Conservation (phyloP, 2,888 invertebrate genomes). For the Acrobasis consociella region DNA sequence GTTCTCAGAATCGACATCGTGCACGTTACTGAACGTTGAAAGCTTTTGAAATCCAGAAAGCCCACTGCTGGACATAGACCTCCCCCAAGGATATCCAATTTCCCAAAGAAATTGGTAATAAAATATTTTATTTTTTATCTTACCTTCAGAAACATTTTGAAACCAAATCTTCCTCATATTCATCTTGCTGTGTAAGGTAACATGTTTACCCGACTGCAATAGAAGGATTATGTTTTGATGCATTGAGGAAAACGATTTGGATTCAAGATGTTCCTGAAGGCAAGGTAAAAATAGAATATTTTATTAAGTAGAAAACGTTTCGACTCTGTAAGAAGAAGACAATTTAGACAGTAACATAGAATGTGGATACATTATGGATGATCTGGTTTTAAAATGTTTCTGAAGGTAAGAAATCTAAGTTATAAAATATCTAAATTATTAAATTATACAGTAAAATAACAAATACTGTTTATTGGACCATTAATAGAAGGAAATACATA, state of each 20-base stretch:
- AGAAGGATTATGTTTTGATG: background rate
- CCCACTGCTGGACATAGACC: too few species aligned
- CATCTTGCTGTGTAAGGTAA: too few species aligned
- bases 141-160: slow-evolving; percentile 2
- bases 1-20: too few species aligned
- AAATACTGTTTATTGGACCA: background rate
- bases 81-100: background rate
- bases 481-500: too few species aligned
- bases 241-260: background rate
- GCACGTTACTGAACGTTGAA: too few species aligned
- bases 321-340: background rate
- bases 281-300: background rate
- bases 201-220: too few species aligned
- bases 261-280: slow-evolving; percentile 2
- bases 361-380: background rate
- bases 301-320: background rate
- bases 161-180: background rate
- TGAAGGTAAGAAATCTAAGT: background rate
- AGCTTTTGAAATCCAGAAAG: too few species aligned
- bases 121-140: slow-evolving; percentile 1
- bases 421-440: too few species aligned
- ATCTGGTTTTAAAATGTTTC: background rate
- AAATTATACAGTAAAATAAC: background rate
- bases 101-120: background rate
- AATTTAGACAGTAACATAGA: background rate